Evolutionary conservation across 1,140 invertebrate genomes (phyloP).

Genomic region (Dendrolimus kikuchii): DNA sequence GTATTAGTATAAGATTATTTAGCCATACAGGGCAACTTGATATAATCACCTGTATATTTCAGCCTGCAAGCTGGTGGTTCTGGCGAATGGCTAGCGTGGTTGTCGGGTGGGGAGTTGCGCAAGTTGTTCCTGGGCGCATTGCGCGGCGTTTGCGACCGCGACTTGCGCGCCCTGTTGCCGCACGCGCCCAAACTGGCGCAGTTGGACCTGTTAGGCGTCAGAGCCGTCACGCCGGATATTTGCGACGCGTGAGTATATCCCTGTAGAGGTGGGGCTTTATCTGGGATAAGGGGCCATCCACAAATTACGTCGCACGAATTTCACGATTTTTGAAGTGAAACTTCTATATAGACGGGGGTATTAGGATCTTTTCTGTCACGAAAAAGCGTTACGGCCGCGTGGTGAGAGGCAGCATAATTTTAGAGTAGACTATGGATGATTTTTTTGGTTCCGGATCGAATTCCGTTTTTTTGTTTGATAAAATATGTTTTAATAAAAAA

Average conservation of each 20-base stretch:
- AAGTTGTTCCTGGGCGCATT: conserved; percentile 86
- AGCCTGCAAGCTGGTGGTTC: conserved; percentile 71
- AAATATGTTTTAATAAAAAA: conserved; percentile 3
- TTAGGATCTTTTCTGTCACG: no score
- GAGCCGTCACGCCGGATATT: conserved; percentile 81
- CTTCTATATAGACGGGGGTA: no score
- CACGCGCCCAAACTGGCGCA: conserved; percentile 80
- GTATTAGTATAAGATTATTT: no score
- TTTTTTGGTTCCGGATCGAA: no score
- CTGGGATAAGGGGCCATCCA: no score
- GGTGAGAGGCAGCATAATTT: no score
- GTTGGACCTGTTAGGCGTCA: conserved; percentile 86
- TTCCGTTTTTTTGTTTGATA: background rate
- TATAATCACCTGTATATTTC: conserved; percentile 25
- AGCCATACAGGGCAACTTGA: no score
- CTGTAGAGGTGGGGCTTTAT: background rate
- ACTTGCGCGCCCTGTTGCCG: conserved; percentile 80
- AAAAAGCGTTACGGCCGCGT: no score
- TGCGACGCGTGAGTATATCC: conserved; percentile 74
- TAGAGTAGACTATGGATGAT: no score
- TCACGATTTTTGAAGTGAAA: no score
- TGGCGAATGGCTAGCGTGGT: conserved; percentile 70
- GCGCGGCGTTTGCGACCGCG: conserved; percentile 82
- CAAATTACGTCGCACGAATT: no score
- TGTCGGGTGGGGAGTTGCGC: conserved; percentile 77